Percentiles rank a stretch among this genome's conserved stretches.
Evolutionary conservation across 1,140 invertebrate species (phyloP).

Genomic region (Trialeurodes vaporariorum): DNA sequence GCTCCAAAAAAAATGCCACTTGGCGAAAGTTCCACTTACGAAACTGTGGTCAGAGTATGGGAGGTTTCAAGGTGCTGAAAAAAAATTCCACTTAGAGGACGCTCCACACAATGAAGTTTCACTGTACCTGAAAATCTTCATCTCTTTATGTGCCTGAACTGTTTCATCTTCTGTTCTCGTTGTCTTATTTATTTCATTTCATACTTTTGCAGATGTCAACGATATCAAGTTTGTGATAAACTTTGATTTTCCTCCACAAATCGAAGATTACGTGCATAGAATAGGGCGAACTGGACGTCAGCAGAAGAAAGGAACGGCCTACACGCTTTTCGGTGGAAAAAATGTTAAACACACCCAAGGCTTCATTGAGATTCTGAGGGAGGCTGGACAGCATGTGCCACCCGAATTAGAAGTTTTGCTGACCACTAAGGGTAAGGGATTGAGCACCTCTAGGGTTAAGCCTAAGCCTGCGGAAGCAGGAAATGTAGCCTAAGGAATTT

Average conservation of each 20-base stretch:
- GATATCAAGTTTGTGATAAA: constrained; percentile 17
- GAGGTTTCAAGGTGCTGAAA: no score
- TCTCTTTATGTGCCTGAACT: background rate
- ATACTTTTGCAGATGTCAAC: constrained; percentile 35
- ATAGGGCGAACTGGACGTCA: constrained; percentile 19
- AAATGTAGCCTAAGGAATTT: no score
- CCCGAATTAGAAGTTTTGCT: no score
- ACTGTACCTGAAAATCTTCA: background rate
- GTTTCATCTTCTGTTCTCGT: background rate
- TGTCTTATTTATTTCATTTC: constrained; percentile 10
- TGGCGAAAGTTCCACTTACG: no score
- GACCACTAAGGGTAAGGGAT: no score
- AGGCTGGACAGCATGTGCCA: constrained; percentile 74
- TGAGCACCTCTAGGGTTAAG: no score
- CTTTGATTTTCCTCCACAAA: constrained; percentile 17
- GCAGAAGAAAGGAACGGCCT: constrained; percentile 6
- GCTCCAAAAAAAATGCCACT: no score
- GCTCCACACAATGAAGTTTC: no score
- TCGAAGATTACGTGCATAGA: constrained; percentile 21
- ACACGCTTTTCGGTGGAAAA: constrained; percentile 7
- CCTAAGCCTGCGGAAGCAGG: no score
- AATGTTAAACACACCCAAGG: constrained; percentile 71
- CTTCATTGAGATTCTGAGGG: constrained; percentile 72
- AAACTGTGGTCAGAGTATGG: no score
- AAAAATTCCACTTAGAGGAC: no score